Evolutionary conservation across 2,113 vertebrate genomes (phyloP).

Genomic region (Sakesphorus luctuosus): DNA sequence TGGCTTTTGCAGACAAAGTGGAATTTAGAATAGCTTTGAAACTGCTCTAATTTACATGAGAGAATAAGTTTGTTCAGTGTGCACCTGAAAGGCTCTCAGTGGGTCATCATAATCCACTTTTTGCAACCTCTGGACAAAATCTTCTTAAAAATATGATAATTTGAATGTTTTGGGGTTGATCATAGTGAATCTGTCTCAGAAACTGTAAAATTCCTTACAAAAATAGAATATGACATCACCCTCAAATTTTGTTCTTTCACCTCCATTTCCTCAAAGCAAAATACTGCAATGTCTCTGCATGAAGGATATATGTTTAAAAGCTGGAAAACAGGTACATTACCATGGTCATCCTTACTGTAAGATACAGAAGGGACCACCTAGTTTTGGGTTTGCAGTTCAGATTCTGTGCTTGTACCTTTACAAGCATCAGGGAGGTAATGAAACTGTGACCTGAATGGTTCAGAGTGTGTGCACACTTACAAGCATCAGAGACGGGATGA

Average conservation of each 20-base stretch:
- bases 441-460: not conserved
- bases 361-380: not conserved
- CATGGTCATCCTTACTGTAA: not conserved
- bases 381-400: not conserved
- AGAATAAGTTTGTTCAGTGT: not conserved
- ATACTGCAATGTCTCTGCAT: not conserved
- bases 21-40: constrained; percentile 23
- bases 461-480: not conserved
- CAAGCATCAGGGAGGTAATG: not conserved
- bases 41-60: not conserved
- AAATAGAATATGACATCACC: not conserved
- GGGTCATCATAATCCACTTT: not conserved
- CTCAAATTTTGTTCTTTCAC: not conserved
- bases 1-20: not conserved
- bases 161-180: not conserved
- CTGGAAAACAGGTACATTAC: not conserved
- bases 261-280: not conserved
- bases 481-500: not conserved
- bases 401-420: not conserved
- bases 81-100: not conserved
- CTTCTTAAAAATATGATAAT: not conserved
- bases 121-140: not conserved
- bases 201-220: not conserved
- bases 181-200: not conserved
- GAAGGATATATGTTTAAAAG: not conserved